phyloP scores from a whole-genome alignment of 2,888 invertebrate species.

The Acanthoscelides obtectus region DNA sequence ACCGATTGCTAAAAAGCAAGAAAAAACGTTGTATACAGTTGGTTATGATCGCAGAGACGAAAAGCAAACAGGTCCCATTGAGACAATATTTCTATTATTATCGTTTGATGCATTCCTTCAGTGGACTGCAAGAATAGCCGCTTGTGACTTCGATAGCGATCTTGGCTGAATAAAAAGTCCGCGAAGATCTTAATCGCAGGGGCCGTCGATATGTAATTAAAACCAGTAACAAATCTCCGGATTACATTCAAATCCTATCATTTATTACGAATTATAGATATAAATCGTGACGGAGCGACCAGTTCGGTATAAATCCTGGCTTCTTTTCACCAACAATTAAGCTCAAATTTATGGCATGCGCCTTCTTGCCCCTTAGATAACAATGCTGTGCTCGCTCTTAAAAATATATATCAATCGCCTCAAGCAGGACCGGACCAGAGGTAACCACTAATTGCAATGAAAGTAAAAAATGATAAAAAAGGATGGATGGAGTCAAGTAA shows the following conservation, averaged over 20 bases:
- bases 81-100: no score
- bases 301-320: conserved; percentile 39
- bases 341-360: conserved; percentile 40
- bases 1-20: no score
- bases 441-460: not conserved
- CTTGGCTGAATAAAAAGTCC: conserved; percentile 34
- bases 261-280: conserved; percentile 43
- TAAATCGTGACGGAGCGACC: conserved; percentile 37
- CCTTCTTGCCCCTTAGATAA: conserved; percentile 39
- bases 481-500: no score
- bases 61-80: no score
- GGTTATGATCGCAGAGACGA: no score
- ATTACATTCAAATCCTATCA: conserved; percentile 44
- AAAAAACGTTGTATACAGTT: no score
- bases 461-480: no score
- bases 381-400: conserved; percentile 26
- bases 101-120: not conserved
- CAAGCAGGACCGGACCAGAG: not conserved
- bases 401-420: conserved; percentile 14
- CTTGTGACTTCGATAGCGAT: conserved; percentile 31
- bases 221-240: conserved; percentile 44
- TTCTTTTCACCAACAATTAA: conserved; percentile 47
- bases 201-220: conserved; percentile 39
- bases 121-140: not conserved
- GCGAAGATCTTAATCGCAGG: conserved; percentile 38